Conservation (phyloP, 2,113 vertebrate genomes). For the Erythrolamprus reginae region DNA sequence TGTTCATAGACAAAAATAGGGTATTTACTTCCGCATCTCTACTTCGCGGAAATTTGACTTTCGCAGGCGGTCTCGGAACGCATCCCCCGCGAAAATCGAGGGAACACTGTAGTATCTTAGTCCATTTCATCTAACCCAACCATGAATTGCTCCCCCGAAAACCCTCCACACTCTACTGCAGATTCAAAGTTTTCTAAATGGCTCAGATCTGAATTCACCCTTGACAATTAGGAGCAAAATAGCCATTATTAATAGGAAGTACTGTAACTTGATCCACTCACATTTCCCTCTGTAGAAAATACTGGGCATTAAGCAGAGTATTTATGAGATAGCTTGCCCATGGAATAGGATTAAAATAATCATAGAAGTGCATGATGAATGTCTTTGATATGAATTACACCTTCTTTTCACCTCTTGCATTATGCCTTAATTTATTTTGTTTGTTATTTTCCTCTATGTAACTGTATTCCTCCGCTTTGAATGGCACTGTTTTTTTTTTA, state of each 20-base stretch:
- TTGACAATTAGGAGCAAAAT: too few species aligned
- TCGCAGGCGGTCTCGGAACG: too few species aligned
- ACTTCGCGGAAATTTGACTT: too few species aligned
- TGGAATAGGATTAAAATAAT: neutral
- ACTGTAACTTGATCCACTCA: too few species aligned
- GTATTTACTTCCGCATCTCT: too few species aligned
- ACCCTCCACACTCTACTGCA: neutral
- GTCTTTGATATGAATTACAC: neutral
- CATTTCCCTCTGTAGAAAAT: neutral
- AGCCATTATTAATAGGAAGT: too few species aligned
- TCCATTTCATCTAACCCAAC: neutral
- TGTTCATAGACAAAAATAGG: too few species aligned
- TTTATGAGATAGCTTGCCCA: neutral
- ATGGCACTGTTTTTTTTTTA: neutral
- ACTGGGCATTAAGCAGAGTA: neutral
- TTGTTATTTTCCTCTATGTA: neutral
- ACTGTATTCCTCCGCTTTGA: neutral
- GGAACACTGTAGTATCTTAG: too few species aligned
- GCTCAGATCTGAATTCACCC: too few species aligned
- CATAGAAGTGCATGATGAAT: neutral
- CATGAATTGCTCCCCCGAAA: neutral
- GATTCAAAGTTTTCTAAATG: neutral
- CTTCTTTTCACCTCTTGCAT: neutral
- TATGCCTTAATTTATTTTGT: neutral
- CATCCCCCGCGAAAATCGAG: too few species aligned